A percentile compares a stretch with the other conserved stretches of the same genome.
phyloP scores from a whole-genome alignment of 2,797 vertebrate genomes.

The Psittacula derbiana region DNA sequence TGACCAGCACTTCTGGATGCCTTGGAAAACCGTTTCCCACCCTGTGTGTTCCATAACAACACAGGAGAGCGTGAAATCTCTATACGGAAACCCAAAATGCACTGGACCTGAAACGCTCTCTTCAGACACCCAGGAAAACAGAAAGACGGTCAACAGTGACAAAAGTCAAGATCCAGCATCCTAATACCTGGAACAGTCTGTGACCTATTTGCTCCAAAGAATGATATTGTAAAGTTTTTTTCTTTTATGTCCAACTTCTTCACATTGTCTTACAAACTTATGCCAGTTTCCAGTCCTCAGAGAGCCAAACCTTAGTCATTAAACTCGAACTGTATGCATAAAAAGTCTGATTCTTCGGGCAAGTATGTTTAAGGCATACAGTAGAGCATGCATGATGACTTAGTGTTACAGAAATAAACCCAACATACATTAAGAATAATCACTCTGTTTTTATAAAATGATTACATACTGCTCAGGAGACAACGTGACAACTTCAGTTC shows the following conservation, averaged over 20 bases:
- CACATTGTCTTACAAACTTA: background rate
- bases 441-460: slow-evolving; percentile 5
- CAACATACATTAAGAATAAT: slow-evolving; percentile 29
- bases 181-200: background rate
- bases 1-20: too few relatives aligned
- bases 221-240: background rate
- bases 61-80: background rate
- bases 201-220: background rate
- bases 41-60: accelerated
- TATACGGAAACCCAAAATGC: accelerated
- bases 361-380: background rate
- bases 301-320: background rate
- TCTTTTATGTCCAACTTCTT: background rate
- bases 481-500: background rate
- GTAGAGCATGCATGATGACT: background rate
- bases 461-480: slow-evolving; percentile 25
- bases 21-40: background rate
- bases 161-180: background rate
- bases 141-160: background rate
- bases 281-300: background rate
- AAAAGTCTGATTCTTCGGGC: background rate
- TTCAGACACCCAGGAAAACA: background rate
- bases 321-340: background rate
- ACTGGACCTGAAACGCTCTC: background rate
- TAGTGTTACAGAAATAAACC: background rate